phyloP scores from a whole-genome alignment of 2,797 vertebrate species.

The Acrossocheilus fasciatus region DNA sequence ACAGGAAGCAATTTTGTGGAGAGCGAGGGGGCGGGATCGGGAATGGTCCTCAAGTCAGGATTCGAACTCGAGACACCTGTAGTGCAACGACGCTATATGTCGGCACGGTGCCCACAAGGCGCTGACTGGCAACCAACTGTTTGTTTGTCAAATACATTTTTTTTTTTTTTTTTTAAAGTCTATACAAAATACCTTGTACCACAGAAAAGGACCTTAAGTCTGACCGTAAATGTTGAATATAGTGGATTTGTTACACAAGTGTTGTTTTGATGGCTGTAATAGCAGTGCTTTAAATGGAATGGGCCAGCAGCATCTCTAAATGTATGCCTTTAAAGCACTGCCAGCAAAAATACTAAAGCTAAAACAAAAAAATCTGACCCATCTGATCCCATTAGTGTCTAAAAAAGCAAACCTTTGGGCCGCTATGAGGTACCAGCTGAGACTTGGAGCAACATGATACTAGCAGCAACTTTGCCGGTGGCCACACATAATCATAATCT shows the following conservation, averaged over 20 bases:
- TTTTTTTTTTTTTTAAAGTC: no score
- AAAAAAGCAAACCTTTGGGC: slow-evolving; percentile 1
- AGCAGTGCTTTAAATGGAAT: neutral
- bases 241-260: neutral
- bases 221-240: neutral
- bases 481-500: slow-evolving; percentile 14
- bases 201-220: neutral
- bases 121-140: no score
- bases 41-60: no score
- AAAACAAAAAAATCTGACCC: neutral
- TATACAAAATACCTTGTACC: no score
- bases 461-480: slow-evolving; percentile 3
- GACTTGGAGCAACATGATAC: neutral
- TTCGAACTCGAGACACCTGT: no score
- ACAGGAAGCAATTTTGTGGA: no score
- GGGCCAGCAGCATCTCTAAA: neutral
- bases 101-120: no score
- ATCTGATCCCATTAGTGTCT: slow-evolving; percentile 1
- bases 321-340: neutral
- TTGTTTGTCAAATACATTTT: no score
- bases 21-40: no score
- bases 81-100: no score
- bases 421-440: neutral
- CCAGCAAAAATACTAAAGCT: neutral
- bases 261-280: neutral